A percentile compares a stretch with the other conserved stretches of the same genome.
Evolutionary conservation across 2,797 vertebrate genomes (phyloP).

Genomic region (Setipinna tenuifilis): DNA sequence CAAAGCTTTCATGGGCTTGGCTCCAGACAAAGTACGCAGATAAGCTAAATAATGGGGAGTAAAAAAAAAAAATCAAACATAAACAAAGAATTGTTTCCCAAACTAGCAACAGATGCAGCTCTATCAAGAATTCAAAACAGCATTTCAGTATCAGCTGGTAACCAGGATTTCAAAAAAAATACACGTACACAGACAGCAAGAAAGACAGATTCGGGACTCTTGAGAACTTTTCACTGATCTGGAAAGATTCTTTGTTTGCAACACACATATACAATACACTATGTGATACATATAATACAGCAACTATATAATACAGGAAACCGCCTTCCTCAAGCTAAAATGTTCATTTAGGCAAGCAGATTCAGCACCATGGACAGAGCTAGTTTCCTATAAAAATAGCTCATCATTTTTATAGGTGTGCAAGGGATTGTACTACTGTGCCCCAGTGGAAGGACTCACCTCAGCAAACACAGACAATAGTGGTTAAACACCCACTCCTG

Average conservation of each 20-base stretch:
- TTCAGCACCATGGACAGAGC: background rate
- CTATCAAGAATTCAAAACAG: background rate
- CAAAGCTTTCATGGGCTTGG: background rate
- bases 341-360: background rate
- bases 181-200: background rate
- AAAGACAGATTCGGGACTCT: background rate
- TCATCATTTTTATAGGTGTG: no score
- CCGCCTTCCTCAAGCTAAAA: no score
- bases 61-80: background rate
- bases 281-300: no score
- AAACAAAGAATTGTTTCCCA: background rate
- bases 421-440: background rate
- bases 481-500: background rate
- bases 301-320: background rate
- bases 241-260: background rate
- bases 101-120: slow-evolving; percentile 15
- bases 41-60: background rate
- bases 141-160: background rate
- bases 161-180: background rate
- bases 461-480: background rate
- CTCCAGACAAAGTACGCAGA: background rate
- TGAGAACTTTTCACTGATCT: background rate
- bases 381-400: background rate
- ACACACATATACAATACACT: background rate
- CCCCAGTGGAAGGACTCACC: background rate